Conservation (phyloP, 2,888 invertebrate genomes). For the Cactoblastis cactorum region DNA sequence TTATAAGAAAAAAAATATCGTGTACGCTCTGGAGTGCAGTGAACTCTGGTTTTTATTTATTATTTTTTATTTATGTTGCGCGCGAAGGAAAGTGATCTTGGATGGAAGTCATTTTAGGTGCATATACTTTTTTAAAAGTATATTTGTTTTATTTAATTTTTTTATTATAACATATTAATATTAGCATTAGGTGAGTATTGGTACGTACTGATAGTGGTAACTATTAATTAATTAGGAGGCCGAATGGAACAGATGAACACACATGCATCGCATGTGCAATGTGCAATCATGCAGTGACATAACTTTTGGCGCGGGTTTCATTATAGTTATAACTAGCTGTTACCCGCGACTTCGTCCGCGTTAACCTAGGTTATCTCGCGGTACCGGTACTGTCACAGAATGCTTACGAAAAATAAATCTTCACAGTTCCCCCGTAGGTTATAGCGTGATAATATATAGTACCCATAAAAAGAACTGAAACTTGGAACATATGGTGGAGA, state of each 20-base stretch:
- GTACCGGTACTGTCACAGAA: too few relatives aligned
- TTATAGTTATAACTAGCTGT: background rate
- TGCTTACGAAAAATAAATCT: too few relatives aligned
- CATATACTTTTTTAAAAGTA: background rate
- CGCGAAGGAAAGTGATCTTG: conserved; percentile 15
- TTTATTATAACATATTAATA: too few relatives aligned
- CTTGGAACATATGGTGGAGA: too few relatives aligned
- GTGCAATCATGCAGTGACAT: conserved; percentile 1
- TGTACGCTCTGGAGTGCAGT: conserved; percentile 62
- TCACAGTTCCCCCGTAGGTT: too few relatives aligned
- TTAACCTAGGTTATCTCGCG: too few relatives aligned
- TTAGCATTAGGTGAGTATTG: too few relatives aligned
- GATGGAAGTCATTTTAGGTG: conserved; percentile 16
- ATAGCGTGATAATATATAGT: too few relatives aligned
- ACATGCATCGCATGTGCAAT: background rate
- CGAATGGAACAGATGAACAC: background rate
- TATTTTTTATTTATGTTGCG: conserved; percentile 21
- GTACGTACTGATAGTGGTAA: too few relatives aligned
- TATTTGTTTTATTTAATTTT: too few relatives aligned
- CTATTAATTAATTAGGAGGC: background rate
- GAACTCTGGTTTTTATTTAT: conserved; percentile 39
- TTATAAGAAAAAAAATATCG: conserved; percentile 43
- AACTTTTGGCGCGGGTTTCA: background rate
- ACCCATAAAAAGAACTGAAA: too few relatives aligned
- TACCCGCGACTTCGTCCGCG: too few relatives aligned